Base-by-base conservation (phyloP, 2,113 vertebrate species). In the Salvelinus fontinalis region DNA sequence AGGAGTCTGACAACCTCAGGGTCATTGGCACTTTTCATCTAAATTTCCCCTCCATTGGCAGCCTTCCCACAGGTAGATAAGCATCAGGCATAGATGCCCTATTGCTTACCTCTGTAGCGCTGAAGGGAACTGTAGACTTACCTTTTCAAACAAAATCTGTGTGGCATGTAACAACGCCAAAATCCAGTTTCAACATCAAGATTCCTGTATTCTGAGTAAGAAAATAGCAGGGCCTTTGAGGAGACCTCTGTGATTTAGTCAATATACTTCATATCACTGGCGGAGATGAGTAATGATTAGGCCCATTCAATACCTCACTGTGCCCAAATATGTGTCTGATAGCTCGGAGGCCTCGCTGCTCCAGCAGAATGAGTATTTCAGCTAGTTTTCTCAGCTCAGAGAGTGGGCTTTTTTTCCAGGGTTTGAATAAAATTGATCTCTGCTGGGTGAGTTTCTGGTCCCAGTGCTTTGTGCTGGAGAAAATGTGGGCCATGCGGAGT, bases 71-170 rank as follows among this genome's bases (percentile, higher is more conserved):
- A 60, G 71, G 71, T 60, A 77, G 79, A 76, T 77, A 59, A 75
- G 81, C 75, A 78, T 75, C 66, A 71, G 72, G 67, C 67, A 22
- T 11, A 62, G n/a, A 62, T n/a, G n/a, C 20, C n/a, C 69, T 78
- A 59, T 16, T 60, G 13, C 62, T 70, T 44, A 79, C 77, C 83
- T 79, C 72, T 78, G n/a, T 27, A 75, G 81, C 44, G 3, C 65
- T 18, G 13, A 70, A 0, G 18, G 54, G 59, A 73, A 75, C n/a
- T 49, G 13, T 29, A 74, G 73, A 31, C 69, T 81, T 83, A 81
- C 71, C 75, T 81, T 75, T 76, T 3, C 0, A 8, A 67, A 44
- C 31, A 49, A 70, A 22, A 60, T 29, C 69, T 39, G 62, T 59
- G 13, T 31, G 39, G 71, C 57, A 12, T 29, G 59, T 29, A 64